phyloP scores from a whole-genome alignment of 2,797 vertebrate species.

The Megalops cyprinoides region DNA sequence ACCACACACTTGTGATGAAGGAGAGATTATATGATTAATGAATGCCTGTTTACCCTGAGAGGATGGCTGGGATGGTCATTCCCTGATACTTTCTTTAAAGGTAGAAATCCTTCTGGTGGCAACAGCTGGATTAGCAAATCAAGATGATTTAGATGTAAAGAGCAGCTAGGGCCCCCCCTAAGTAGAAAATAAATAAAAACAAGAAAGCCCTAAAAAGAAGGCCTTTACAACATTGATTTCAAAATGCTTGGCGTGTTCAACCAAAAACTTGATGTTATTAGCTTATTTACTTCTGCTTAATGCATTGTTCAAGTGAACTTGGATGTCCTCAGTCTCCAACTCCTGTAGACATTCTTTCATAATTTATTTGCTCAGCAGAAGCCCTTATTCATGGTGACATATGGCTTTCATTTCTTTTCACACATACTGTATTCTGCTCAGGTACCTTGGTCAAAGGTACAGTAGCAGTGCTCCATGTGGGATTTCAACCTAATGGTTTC shows the following conservation, averaged over 20 bases:
- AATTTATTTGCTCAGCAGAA: no score
- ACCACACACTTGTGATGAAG: neutral
- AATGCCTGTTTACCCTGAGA: neutral
- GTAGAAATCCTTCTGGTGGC: neutral
- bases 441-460: neutral
- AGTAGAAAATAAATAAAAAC: neutral
- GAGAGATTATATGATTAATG: conserved; percentile 5
- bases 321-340: no score
- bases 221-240: neutral
- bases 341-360: no score
- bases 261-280: no score
- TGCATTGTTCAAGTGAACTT: no score
- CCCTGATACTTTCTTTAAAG: neutral
- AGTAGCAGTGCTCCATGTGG: neutral
- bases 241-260: no score
- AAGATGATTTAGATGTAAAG: neutral
- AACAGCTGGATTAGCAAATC: neutral
- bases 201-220: neutral
- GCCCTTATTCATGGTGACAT: no score
- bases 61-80: neutral
- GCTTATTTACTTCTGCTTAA: no score
- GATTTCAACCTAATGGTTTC: neutral
- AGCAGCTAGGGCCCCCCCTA: neutral
- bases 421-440: neutral
- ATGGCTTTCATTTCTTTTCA: no score